Conservation (phyloP, 1,140 invertebrate species). For the Prorops nasuta region DNA sequence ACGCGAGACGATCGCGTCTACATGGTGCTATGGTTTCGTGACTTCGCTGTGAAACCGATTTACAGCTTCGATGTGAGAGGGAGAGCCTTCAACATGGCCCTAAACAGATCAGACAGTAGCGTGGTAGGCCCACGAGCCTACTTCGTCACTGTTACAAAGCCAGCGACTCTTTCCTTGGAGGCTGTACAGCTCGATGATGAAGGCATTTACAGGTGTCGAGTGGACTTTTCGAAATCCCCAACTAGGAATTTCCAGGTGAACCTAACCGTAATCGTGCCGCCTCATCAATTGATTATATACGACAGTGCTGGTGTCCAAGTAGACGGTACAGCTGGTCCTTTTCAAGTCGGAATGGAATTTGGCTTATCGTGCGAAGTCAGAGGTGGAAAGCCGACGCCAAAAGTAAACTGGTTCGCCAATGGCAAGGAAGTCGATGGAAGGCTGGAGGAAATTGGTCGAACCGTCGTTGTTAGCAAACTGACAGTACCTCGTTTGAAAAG, state of each 20-base stretch:
- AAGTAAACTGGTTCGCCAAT: slow-evolving; percentile 76
- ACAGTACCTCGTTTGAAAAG: slow-evolving; percentile 70
- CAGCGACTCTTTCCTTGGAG: slow-evolving; percentile 77
- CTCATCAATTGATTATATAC: slow-evolving; percentile 79
- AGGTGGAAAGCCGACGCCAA: slow-evolving; percentile 80
- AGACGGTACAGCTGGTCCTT: slow-evolving; percentile 75
- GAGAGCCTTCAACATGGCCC: slow-evolving; percentile 70
- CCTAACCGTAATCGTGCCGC: slow-evolving; percentile 87
- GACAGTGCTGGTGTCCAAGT: slow-evolving; percentile 77
- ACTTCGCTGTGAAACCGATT: slow-evolving; percentile 78
- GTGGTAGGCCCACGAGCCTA: slow-evolving; percentile 77
- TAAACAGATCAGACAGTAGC: slow-evolving; percentile 76
- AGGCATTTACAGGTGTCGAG: slow-evolving; percentile 82
- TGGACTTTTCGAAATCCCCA: slow-evolving; percentile 87
- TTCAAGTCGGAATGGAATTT: slow-evolving; percentile 78
- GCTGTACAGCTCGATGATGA: slow-evolving; percentile 80
- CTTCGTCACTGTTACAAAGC: slow-evolving; percentile 71
- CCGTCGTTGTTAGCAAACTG: slow-evolving; percentile 75
- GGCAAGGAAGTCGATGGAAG: slow-evolving; percentile 61
- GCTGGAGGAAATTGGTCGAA: slow-evolving; percentile 62
- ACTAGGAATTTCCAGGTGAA: slow-evolving; percentile 88
- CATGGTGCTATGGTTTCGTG: slow-evolving; percentile 88
- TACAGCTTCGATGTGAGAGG: slow-evolving; percentile 79
- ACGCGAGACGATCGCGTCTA: slow-evolving; percentile 79
- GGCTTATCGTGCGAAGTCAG: slow-evolving; percentile 83